A percentile compares a stretch with the other conserved stretches of the same genome.
Conservation (phyloP, 2,113 vertebrate species). For the Oncorhynchus kisutch region DNA sequence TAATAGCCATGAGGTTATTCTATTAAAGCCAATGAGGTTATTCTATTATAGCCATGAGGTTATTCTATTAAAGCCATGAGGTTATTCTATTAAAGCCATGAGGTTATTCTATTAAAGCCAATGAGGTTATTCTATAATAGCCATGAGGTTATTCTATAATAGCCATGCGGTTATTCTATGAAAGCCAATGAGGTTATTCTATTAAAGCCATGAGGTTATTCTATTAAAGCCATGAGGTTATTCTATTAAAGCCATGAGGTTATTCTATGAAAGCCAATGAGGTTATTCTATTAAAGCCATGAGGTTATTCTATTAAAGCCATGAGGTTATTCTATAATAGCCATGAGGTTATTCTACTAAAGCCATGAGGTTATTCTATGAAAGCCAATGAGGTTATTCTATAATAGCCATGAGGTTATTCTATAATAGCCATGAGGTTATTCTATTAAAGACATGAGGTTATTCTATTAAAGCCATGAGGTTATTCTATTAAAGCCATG, state of each 20-base stretch:
- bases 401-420: too few species aligned
- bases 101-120: not conserved
- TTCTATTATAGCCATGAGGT: too few species aligned
- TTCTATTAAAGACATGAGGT: constrained; percentile 14
- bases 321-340: not conserved
- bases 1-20: constrained; percentile 14
- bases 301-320: not conserved
- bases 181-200: too few species aligned
- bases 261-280: constrained; percentile 12
- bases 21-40: too few species aligned
- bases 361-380: not conserved
- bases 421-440: constrained; percentile 14
- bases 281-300: not conserved
- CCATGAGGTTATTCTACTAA: not conserved
- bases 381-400: constrained; percentile 15
- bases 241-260: too few species aligned
- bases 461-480: not conserved
- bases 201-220: constrained; percentile 11
- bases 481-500: too few species aligned
- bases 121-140: not conserved
- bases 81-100: not conserved
- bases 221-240: not conserved
- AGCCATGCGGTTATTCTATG: too few species aligned
- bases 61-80: constrained; percentile 12
- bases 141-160: constrained; percentile 1